Evolutionary conservation across 2,797 vertebrate species (phyloP), one percentile per base, ranked within the genome.

Genomic region (Trematomus bernacchii): DNA sequence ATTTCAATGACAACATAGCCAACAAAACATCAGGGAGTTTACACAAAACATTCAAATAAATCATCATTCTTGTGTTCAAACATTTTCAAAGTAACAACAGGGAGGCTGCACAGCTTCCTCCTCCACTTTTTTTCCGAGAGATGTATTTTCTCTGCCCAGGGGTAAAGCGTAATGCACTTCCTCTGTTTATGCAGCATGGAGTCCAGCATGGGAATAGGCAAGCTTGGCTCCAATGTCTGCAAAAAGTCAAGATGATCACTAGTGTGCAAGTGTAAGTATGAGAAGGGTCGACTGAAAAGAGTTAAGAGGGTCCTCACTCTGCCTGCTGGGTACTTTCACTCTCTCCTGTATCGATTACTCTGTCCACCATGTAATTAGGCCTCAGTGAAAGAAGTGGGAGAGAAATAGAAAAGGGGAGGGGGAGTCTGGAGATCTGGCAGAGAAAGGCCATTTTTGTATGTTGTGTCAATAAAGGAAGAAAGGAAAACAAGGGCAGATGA

Each of bases 281-380:
- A 86, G 82, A 88, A 62, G 79, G 83, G 81, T 81, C 40, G 52
- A 84, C 66, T 78, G 79, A 67, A 68, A 73, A 72, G 80, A 87
- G 83, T 77, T 85, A 88, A 90, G 84, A 88, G 81, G 87, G 88
- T 83, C 83, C 85, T 90, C 85, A 33, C 46, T 71, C 82, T 72
- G 86, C 84, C 90, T 91, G 85, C 87, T 90, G 78, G 87, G 91
- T 88, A 91, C 91, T 88, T 92, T 93, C 84, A 88, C 86, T 93
- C 89, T 89, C 87, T 89, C 75, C 85, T 82, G 69, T 91, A 94
- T 94, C 55, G 92, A 94, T 94, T 91, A 83, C 78, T 83, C 89
- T 91, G 90, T 92, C 94, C 90, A 79, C 82, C 74, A 62, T 83
- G 89, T 94, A 94, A 94, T 94, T 94, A 94, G 90, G 85, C 91